phyloP scores from a whole-genome alignment of 2,888 invertebrate genomes.

The Netelia virgata region DNA sequence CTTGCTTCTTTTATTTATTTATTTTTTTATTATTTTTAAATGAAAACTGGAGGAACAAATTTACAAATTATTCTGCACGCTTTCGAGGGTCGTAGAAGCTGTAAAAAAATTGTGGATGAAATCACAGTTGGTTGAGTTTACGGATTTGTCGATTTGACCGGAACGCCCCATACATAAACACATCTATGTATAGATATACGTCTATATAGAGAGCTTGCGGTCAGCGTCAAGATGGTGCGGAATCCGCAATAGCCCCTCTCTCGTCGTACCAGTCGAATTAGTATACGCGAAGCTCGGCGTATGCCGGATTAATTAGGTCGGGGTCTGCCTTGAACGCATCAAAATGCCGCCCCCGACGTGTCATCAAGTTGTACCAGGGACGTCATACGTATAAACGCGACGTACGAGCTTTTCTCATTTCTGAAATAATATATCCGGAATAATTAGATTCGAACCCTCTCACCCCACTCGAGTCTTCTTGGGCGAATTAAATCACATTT shows the following conservation, averaged over 20 bases:
- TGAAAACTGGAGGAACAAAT: too few species aligned
- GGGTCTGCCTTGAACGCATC: constrained; percentile 53
- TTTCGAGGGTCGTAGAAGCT: too few species aligned
- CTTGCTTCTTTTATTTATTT: too few species aligned
- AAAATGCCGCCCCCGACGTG: constrained; percentile 30
- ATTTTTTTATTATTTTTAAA: too few species aligned
- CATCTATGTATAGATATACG: constrained; percentile 27
- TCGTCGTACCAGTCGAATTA: constrained; percentile 43
- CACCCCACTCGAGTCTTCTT: too few species aligned
- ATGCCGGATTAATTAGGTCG: constrained; percentile 53
- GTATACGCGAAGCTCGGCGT: constrained; percentile 45
- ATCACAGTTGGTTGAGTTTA: not conserved
- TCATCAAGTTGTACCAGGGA: constrained; percentile 8
- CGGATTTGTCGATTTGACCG: not conserved
- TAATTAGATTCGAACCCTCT: not conserved
- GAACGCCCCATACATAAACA: not conserved
- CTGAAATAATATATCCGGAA: not conserved
- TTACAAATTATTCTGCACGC: too few species aligned
- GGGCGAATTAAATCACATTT: too few species aligned
- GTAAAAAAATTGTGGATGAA: too few species aligned
- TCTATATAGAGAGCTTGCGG: constrained; percentile 42
- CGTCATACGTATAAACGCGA: not conserved
- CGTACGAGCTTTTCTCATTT: constrained; percentile 2
- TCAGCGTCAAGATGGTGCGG: constrained; percentile 47
- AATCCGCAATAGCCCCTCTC: constrained; percentile 38